A percentile compares a stretch with the other conserved stretches of the same genome.
phyloP scores from a whole-genome alignment of 2,797 vertebrate genomes.

The Sebastiscus albofasciatus region DNA sequence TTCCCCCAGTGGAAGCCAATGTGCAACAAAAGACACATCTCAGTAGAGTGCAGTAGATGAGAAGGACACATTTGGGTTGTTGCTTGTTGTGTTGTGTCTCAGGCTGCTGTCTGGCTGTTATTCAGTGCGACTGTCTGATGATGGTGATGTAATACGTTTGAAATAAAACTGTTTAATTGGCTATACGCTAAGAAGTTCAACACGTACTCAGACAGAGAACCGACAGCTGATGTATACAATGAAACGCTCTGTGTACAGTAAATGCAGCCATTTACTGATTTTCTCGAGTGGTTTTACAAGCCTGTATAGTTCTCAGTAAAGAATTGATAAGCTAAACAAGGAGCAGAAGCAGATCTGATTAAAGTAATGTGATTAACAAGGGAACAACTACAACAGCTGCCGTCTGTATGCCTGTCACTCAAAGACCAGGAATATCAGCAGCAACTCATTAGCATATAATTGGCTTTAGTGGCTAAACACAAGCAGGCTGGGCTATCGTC shows the following conservation, averaged over 20 bases:
- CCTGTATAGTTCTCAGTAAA: neutral
- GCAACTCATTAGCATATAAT: slow-evolving; percentile 1
- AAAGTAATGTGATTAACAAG: slow-evolving; percentile 22
- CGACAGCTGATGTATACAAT: neutral
- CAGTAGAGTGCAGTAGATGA: no score
- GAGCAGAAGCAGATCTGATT: slow-evolving; percentile 1
- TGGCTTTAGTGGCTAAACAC: slow-evolving; percentile 7
- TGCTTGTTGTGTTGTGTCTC: neutral
- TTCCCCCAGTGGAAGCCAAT: neutral
- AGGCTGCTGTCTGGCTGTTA: neutral
- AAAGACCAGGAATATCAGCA: slow-evolving; percentile 13
- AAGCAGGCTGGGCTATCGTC: neutral
- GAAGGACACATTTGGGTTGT: rapidly evolving
- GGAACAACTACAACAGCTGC: slow-evolving; percentile 12
- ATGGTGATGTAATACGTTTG: neutral
- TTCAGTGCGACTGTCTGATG: neutral
- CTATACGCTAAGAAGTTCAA: neutral
- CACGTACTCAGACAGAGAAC: neutral
- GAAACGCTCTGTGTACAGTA: neutral
- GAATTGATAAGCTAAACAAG: neutral
- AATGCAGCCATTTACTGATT: neutral
- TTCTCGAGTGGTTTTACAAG: neutral
- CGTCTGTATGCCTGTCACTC: slow-evolving; percentile 6
- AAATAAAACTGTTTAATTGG: neutral
- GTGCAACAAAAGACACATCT: neutral